Percentiles rank a stretch among this genome's conserved stretches.
Conservation (phyloP, 2,797 vertebrate species). For the Loris lydekkerianus region DNA sequence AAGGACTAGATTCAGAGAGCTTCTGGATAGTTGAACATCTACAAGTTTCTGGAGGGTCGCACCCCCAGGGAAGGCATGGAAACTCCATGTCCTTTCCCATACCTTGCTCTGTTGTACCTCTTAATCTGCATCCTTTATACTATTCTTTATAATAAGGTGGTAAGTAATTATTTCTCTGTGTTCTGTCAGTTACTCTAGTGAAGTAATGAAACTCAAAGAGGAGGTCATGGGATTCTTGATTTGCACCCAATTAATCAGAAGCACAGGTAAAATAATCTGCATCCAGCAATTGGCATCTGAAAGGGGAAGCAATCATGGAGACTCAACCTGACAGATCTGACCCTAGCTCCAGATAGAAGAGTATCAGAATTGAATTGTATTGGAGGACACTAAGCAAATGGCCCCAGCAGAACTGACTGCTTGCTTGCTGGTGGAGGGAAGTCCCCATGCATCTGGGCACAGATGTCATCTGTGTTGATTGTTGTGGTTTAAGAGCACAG, state of each 20-base stretch:
- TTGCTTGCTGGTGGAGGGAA: neutral
- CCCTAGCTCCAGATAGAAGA: neutral
- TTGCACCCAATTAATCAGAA: neutral
- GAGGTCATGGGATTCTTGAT: neutral
- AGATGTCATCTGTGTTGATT: neutral
- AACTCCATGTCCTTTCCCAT: neutral
- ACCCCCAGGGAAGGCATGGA: neutral
- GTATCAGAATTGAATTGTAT: neutral
- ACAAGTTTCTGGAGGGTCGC: neutral
- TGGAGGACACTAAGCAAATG: neutral
- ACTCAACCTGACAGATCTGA: neutral
- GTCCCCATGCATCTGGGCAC: neutral
- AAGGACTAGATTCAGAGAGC: neutral
- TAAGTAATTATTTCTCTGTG: neutral
- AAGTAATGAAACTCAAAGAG: neutral
- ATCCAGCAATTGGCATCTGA: neutral
- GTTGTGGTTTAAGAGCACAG: neutral
- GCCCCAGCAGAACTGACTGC: neutral
- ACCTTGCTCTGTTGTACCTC: neutral
- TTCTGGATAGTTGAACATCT: neutral
- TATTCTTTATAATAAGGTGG: neutral
- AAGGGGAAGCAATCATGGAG: neutral
- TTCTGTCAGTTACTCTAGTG: neutral
- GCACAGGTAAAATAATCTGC: neutral
- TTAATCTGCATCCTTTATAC: neutral